A percentile compares a stretch with the other conserved stretches of the same genome.
Conservation (phyloP, 2,888 invertebrate genomes). For the Amaurobius ferox region DNA sequence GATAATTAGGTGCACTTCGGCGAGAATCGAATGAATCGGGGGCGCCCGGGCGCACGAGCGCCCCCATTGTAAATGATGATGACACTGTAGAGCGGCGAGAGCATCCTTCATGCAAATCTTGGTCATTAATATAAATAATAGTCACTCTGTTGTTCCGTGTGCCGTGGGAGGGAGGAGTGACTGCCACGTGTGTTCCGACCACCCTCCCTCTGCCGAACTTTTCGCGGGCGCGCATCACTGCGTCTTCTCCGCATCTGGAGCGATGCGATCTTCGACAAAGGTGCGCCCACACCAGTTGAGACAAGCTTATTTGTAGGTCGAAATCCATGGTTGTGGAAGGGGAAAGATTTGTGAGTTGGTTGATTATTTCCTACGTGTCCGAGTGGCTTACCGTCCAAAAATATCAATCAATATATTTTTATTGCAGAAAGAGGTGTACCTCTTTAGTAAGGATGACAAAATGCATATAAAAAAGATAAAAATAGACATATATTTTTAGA, state of each 20-base stretch:
- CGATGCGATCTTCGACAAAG: slow-evolving; percentile 19
- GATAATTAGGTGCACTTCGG: slow-evolving; percentile 2
- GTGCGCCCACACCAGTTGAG: slow-evolving; percentile 14
- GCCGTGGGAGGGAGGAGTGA: neutral
- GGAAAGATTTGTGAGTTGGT: too few species aligned
- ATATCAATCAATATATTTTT: too few species aligned
- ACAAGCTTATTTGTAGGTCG: slow-evolving; percentile 40
- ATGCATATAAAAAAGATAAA: too few species aligned
- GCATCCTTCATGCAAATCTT: slow-evolving; percentile 70
- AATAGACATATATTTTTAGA: too few species aligned
- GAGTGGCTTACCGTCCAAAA: too few species aligned
- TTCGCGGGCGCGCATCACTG: slow-evolving; percentile 14
- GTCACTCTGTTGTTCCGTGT: slow-evolving; percentile 29
- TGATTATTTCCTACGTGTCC: too few species aligned
- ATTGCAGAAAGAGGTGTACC: too few species aligned
- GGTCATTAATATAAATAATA: slow-evolving; percentile 72
- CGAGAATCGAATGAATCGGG: slow-evolving; percentile 33
- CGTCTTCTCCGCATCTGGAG: slow-evolving; percentile 1
- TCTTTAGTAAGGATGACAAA: too few species aligned
- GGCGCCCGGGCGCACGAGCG: neutral
- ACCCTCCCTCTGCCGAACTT: neutral
- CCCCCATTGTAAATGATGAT: slow-evolving; percentile 69
- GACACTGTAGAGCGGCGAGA: slow-evolving; percentile 42
- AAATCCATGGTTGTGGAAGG: neutral
- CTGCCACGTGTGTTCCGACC: neutral